Base-by-base conservation (phyloP, 2,888 invertebrate genomes). In the Escarpia spicata region DNA sequence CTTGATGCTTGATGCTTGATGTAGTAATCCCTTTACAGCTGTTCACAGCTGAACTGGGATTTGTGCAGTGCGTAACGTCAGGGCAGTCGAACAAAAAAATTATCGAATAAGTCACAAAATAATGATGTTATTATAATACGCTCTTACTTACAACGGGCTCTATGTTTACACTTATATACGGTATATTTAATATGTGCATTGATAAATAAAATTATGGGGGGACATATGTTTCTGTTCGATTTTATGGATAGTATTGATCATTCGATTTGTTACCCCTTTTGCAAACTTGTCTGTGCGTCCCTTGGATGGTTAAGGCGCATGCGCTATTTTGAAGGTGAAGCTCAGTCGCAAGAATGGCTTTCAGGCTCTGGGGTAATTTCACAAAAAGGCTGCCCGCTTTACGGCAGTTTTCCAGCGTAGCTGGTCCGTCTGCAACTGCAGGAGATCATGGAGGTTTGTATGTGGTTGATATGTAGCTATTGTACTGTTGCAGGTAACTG, bases 261-360 rank as follows among this genome's bases (percentile, higher is more conserved):
- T 6, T 75, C 75, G 75, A 75, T 26, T 75, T 26, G 26, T 26
- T 26, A 75, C 75, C 6, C 75, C 75, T 26, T 75, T 4, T 15
- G 26, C 19, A 75, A 75, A n/a, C 6, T 3, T 75, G 75, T 75
- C 75, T 75, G 75, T 75, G 75, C 26, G 75, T 75, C 75, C 75
- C 26, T 26, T 15, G 75, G 75, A n/a, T 26, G 19, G 19, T 6
- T 52, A 26, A 75, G 4, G 75, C 75, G 75, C 75, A 75, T 75
- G 75, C 75, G 75, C 26, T 75, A 75, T 26, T 75, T 75, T 75
- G 75, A 75, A 75, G 75, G 75, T 75, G 75, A 75, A 75, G 75
- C 75, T 1, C 75, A 75, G 75, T 75, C 2, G 75, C 6, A 19
- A 75, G 26, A 3, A 75, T 75, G 75, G 75, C 75, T 75, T 26